phyloP scores from a whole-genome alignment of 2,888 invertebrate genomes.

The Drosophila percnosoma region DNA sequence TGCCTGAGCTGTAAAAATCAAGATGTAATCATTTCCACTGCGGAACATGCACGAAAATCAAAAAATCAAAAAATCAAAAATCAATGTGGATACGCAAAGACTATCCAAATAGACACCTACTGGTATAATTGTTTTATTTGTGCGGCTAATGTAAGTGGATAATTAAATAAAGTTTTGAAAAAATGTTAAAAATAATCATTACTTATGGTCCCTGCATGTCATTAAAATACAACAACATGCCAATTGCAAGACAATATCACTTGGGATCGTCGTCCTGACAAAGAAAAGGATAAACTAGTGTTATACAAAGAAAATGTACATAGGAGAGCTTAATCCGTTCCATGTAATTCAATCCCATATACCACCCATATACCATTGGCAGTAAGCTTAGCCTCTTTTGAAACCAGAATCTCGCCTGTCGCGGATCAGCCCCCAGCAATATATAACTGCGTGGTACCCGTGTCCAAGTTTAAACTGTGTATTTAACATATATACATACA shows the following conservation, averaged over 20 bases:
- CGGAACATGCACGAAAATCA: not conserved
- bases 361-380: not conserved
- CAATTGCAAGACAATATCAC: not conserved
- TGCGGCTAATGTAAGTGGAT: slow-evolving; percentile 5
- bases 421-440: not conserved
- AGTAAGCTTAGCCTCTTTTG: not conserved
- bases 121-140: slow-evolving; percentile 5
- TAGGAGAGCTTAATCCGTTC: not conserved
- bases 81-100: slow-evolving; percentile 3
- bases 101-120: not conserved
- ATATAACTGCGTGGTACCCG: not conserved
- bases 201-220: not conserved
- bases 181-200: not conserved
- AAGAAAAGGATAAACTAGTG: not conserved
- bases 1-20: not conserved
- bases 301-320: not conserved
- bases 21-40: slow-evolving; percentile 2
- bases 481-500: not conserved
- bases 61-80: slow-evolving; percentile 1
- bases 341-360: not conserved
- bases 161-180: slow-evolving; percentile 8
- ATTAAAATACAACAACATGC: not conserved
- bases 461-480: not conserved
- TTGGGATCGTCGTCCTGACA: not conserved
- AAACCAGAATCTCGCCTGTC: not conserved